Conservation (phyloP, 2,797 vertebrate species). For the Alauda arvensis region DNA sequence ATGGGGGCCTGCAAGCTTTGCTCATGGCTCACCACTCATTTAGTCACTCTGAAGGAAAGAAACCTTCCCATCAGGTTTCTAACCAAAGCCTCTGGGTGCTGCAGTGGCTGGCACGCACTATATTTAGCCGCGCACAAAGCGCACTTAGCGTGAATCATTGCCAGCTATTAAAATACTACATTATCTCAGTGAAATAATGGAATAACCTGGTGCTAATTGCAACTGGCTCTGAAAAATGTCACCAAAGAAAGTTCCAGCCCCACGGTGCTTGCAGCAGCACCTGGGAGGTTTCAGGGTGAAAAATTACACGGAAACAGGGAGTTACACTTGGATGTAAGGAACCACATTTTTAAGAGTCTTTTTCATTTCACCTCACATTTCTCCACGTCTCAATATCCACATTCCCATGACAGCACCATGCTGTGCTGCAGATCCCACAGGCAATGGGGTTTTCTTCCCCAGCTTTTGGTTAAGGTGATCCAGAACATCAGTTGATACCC, state of each 20-base stretch:
- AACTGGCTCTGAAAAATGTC: background rate
- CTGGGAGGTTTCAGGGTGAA: background rate
- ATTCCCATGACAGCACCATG: background rate
- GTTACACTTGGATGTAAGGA: background rate
- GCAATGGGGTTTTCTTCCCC: background rate
- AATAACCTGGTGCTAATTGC: conserved; percentile 50
- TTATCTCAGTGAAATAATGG: conserved; percentile 47
- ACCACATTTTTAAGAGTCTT: background rate
- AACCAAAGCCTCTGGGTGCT: background rate
- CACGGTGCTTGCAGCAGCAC: background rate
- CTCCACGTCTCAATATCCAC: background rate
- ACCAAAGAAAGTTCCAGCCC: conserved; percentile 19
- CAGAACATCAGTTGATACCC: background rate
- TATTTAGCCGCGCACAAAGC: conserved; percentile 54
- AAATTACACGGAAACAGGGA: background rate
- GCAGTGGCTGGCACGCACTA: conserved; percentile 20
- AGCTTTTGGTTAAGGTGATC: background rate
- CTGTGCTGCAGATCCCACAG: background rate
- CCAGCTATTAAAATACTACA: conserved; percentile 51
- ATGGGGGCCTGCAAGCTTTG: background rate
- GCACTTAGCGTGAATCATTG: conserved; percentile 35
- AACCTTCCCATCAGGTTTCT: background rate
- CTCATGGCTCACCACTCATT: background rate
- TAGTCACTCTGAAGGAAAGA: background rate
- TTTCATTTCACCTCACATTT: background rate